These are phyloP conservation scores for Leucania comma DNA, from an alignment of 2,888 invertebrate genomes.

Conservation along the genomic window DNA sequence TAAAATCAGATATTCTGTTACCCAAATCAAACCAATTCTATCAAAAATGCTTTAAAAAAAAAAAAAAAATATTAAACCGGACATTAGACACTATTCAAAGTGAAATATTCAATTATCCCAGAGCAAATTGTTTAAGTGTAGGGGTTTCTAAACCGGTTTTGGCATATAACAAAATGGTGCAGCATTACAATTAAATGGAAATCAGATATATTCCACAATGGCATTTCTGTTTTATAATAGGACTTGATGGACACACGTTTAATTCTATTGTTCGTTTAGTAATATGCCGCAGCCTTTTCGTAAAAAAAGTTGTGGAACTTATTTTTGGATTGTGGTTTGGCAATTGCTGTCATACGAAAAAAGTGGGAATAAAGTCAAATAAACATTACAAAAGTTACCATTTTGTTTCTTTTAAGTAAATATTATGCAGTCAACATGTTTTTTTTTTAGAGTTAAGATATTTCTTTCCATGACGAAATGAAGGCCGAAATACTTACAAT, in stretches of 20 bases:
- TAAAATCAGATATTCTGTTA: constrained; percentile 23
- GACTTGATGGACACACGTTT: constrained; percentile 55
- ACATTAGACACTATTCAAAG: constrained; percentile 46
- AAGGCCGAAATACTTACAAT: no score
- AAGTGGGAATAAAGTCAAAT: background rate
- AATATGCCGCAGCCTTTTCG: constrained; percentile 23
- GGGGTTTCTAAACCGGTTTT: constrained; percentile 52
- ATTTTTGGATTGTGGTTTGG: constrained; percentile 11
- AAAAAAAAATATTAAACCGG: constrained; percentile 25
- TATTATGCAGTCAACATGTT: no score
- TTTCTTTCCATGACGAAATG: no score
- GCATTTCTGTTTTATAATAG: constrained; percentile 49
- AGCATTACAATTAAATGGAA: constrained; percentile 52
- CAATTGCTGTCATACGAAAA: constrained; percentile 2
- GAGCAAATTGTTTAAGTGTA: constrained; percentile 42
- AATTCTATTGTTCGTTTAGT: constrained; percentile 44
- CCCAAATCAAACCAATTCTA: constrained; percentile 37
- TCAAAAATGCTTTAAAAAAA: constrained; percentile 34
- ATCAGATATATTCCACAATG: constrained; percentile 53
- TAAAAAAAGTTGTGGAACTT: constrained; percentile 4
- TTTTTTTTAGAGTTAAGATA: no score
- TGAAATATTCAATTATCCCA: constrained; percentile 56
- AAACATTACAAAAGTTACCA: no score
- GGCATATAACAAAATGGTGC: constrained; percentile 17
- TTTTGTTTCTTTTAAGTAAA: no score